Conservation (phyloP, 1,140 invertebrate species). For the Homalodisca vitripennis region DNA sequence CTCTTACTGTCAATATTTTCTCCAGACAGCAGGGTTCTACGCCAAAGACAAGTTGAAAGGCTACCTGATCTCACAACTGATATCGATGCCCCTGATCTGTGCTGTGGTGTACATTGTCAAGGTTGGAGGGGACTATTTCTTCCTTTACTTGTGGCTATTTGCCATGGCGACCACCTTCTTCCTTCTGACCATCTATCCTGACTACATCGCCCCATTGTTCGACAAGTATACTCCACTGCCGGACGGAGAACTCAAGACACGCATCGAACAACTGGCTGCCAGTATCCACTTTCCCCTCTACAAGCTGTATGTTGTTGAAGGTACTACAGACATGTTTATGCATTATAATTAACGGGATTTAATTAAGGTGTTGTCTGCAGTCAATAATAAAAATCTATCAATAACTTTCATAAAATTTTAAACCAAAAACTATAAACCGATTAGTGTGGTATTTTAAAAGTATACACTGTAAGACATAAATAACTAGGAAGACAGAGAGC, state of each 20-base stretch:
- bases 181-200: constrained; percentile 89
- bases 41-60: constrained; percentile 93
- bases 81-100: constrained; percentile 78
- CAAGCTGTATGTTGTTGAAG: constrained; percentile 97
- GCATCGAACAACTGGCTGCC: constrained; percentile 88
- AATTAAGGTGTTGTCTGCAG: no score
- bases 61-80: constrained; percentile 72
- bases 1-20: no score
- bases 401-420: no score
- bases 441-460: no score
- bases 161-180: constrained; percentile 74
- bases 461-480: no score
- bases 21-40: constrained; percentile 86
- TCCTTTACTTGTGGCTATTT: constrained; percentile 93
- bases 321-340: no score
- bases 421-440: no score
- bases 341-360: no score
- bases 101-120: constrained; percentile 87
- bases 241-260: constrained; percentile 80
- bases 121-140: constrained; percentile 88
- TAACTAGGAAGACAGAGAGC: no score
- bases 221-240: constrained; percentile 97
- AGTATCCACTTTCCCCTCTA: constrained; percentile 90
- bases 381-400: no score
- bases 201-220: constrained; percentile 96